Evolutionary conservation across 2,113 vertebrate species (phyloP).

Genomic region (Leucopsar rothschildi): DNA sequence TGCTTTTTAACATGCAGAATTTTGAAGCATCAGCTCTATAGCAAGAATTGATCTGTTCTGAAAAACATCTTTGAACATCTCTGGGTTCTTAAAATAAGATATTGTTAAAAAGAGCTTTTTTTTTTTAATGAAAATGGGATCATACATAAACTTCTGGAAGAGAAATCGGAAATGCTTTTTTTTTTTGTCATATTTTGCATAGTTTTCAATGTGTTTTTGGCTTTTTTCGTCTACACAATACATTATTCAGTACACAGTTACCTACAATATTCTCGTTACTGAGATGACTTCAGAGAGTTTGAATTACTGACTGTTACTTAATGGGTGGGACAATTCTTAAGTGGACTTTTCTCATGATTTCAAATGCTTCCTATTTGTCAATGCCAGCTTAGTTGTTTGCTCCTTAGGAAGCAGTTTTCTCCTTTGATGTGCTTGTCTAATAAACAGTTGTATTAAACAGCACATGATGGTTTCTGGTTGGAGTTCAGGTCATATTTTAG

Average conservation of each 20-base stretch:
- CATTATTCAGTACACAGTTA: neutral
- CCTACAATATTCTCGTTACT: neutral
- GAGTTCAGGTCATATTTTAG: neutral
- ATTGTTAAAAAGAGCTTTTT: neutral
- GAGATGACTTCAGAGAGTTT: neutral
- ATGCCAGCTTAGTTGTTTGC: neutral
- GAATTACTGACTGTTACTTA: neutral
- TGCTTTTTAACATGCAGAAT: neutral
- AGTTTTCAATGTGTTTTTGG: neutral
- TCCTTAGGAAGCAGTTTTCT: neutral
- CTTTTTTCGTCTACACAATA: neutral
- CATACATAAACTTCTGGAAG: neutral
- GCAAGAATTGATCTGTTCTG: neutral
- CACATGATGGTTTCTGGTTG: neutral
- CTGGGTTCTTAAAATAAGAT: neutral
- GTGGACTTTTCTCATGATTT: neutral
- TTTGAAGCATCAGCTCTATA: conserved; percentile 17
- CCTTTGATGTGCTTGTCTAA: neutral
- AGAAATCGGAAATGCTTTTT: neutral
- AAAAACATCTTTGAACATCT: neutral
- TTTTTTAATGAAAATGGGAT: neutral
- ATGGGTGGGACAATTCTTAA: neutral
- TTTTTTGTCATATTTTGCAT: neutral
- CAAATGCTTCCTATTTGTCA: neutral
- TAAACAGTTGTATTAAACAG: neutral